Conservation (phyloP, 1,140 invertebrate genomes). For the Heliconius himera region DNA sequence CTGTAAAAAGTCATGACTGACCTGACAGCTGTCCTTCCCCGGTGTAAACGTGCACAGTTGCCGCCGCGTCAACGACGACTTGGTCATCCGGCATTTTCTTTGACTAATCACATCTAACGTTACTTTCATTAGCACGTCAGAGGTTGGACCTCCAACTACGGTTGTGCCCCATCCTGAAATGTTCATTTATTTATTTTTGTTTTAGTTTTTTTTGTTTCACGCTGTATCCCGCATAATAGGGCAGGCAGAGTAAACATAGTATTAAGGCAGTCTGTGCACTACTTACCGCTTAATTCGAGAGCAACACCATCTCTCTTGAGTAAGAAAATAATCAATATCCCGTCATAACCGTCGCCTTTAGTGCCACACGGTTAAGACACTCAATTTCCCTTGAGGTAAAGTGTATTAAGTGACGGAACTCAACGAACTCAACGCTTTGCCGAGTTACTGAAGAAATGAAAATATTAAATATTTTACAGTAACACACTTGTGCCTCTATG, state of each 20-base stretch:
- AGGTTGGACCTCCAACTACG: conserved; percentile 81
- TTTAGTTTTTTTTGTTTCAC: neutral
- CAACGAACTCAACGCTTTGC: too few relatives aligned
- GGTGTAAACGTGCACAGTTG: neutral
- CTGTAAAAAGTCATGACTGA: neutral
- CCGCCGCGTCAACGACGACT: neutral
- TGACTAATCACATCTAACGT: conserved; percentile 82
- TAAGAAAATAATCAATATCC: too few relatives aligned
- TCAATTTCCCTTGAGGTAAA: too few relatives aligned
- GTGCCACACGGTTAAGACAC: too few relatives aligned
- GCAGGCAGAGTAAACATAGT: neutral
- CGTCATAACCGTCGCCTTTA: too few relatives aligned
- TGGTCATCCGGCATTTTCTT: conserved; percentile 66
- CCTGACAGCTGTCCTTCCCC: neutral
- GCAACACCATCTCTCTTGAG: too few relatives aligned
- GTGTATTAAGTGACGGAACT: too few relatives aligned
- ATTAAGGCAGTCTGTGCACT: too few relatives aligned
- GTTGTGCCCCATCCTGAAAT: conserved; percentile 85
- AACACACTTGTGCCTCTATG: too few relatives aligned
- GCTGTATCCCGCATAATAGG: neutral
- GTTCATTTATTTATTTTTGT: neutral
- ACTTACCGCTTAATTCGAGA: too few relatives aligned
- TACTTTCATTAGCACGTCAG: conserved; percentile 83
- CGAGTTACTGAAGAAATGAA: too few relatives aligned
- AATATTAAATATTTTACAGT: too few relatives aligned